phyloP scores from a whole-genome alignment of 2,113 vertebrate species.

The Pseudorectes ferrugineus region DNA sequence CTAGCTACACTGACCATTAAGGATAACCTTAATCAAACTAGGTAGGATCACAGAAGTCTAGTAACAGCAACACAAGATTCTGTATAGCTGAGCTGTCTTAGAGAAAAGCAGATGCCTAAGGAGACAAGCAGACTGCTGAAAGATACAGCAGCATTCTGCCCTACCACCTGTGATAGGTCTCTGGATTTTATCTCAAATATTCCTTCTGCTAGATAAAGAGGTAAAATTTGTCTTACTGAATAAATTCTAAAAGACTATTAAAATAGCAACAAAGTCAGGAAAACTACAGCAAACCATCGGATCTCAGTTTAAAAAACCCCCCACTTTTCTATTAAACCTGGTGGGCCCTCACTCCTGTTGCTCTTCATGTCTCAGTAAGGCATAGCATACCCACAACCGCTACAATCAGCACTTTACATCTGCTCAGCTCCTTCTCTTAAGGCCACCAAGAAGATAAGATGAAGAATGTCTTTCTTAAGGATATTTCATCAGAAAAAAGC shows the following conservation, averaged over 20 bases:
- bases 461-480: background rate
- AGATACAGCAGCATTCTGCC: background rate
- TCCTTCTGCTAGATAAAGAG: background rate
- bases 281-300: background rate
- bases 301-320: background rate
- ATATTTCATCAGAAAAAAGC: background rate
- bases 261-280: background rate
- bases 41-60: background rate
- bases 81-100: background rate
- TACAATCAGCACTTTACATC: background rate
- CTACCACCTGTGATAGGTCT: background rate
- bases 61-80: background rate
- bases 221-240: background rate
- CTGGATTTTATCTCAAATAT: background rate
- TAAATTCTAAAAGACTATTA: background rate
- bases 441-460: background rate
- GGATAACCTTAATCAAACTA: background rate
- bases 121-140: background rate
- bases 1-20: background rate
- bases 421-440: background rate
- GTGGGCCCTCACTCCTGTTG: background rate
- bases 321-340: background rate
- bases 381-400: background rate
- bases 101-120: background rate
- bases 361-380: background rate